Base-by-base conservation (phyloP, 2,888 invertebrate species). In the Drosophila lacicola region DNA sequence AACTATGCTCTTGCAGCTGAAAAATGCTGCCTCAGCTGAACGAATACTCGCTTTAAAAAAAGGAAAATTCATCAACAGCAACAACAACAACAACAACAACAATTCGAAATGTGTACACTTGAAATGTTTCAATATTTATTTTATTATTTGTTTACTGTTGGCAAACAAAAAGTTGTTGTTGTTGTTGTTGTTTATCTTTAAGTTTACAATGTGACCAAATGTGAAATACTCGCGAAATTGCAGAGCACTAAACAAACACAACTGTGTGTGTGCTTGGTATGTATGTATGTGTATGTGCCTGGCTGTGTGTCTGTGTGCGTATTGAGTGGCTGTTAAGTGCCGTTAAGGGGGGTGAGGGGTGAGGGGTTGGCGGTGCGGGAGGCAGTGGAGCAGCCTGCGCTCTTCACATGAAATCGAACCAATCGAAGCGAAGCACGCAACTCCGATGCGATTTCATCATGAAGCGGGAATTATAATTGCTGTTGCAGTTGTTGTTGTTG, bases 91-190 rank as follows among this genome's bases (percentile, higher is more conserved):
- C 36, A 50, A 34, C 11, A 50, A 45, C 11, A 50, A 42, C 14
- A 62, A 41, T 41, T 10, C 14, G 33, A 29, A 61, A 51, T 41
- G 60, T 49, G 66, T 56, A 69, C 58, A 61, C 67, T 39, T 64
- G 55, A 63, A 79, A 66, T 78, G 61, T 70, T 74, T 76, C 70
- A 74, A 82, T 81, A 76, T 84, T 81, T 84, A 54, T 69, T 71
- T 70, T 74, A 55, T 55, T 55, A 33, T 25, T 25, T 70, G 74
- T 46, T 73, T 77, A 50, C 56, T 29, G 47, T 60, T 39, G 17
- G 49, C 58, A 62, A 72, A 76, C 64, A 77, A 50, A 54, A 37
- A 41, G n/a, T 54, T 53, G 42, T 49, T 25, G 10, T 21, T 46
- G 34, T 50, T 42, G 29, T 42, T 36, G 29, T 8, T 29, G 29